These are phyloP conservation scores for Papilio elwesi DNA, from an alignment of 2,888 invertebrate species.

Conservation along the genomic window DNA sequence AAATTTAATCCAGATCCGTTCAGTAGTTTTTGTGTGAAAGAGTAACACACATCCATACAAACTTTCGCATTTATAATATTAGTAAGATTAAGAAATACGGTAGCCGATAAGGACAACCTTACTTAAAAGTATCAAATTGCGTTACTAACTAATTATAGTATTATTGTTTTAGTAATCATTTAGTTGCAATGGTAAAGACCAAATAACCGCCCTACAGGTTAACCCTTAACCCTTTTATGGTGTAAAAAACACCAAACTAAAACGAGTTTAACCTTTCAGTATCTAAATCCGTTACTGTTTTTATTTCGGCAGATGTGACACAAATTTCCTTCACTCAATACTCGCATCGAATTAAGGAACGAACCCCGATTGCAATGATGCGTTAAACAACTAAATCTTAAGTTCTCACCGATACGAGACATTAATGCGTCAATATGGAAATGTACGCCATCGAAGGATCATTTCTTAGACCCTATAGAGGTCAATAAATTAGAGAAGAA, in stretches of 20 bases:
- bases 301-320: slow-evolving; percentile 20
- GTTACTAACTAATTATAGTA: too few relatives aligned
- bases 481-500: slow-evolving; percentile 77
- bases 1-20: too few relatives aligned
- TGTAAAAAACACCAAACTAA: neutral
- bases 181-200: neutral
- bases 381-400: slow-evolving; percentile 40
- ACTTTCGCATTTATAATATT: too few relatives aligned
- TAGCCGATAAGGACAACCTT: too few relatives aligned
- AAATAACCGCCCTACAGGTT: neutral
- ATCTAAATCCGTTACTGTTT: neutral
- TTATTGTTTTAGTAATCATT: neutral
- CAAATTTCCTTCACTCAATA: neutral
- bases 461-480: slow-evolving; percentile 61
- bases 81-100: too few relatives aligned
- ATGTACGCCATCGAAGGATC: slow-evolving; percentile 59
- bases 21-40: too few relatives aligned
- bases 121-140: too few relatives aligned
- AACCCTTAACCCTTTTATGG: slow-evolving; percentile 8
- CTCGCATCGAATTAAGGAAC: slow-evolving; percentile 1
- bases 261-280: slow-evolving; percentile 1
- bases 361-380: slow-evolving; percentile 18
- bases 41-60: too few relatives aligned
- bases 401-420: slow-evolving; percentile 69
- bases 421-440: slow-evolving; percentile 69